These are phyloP conservation scores for Drosophila vallismaia DNA, from an alignment of 2,888 invertebrate species.

Conservation along the genomic window DNA sequence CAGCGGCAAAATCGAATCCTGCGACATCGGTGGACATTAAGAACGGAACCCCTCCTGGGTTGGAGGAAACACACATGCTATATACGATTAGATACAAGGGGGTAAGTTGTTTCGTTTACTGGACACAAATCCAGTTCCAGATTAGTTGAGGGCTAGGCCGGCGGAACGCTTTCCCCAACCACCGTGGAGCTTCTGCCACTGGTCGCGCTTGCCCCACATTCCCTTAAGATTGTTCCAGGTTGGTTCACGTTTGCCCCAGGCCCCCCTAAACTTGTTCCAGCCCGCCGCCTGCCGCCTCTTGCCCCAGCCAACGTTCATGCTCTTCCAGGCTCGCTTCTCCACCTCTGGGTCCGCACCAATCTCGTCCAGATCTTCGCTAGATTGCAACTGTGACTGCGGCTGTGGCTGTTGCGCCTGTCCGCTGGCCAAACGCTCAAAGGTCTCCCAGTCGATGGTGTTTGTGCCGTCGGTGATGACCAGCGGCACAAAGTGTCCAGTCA, in stretches of 20 bases:
- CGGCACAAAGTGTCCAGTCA: constrained; percentile 66
- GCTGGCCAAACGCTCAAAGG: constrained; percentile 69
- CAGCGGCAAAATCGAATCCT: constrained; percentile 4
- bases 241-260: constrained; percentile 91
- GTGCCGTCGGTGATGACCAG: constrained; percentile 66
- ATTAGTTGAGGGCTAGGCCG: constrained; percentile 55
- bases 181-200: constrained; percentile 83
- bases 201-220: constrained; percentile 90
- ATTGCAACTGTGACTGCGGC: constrained; percentile 45
- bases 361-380: constrained; percentile 60
- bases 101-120: constrained; percentile 10
- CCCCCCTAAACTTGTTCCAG: constrained; percentile 87
- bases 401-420: constrained; percentile 36
- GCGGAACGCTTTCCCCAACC: constrained; percentile 83
- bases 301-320: constrained; percentile 90
- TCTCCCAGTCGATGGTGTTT: constrained; percentile 69
- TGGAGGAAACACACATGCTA: constrained; percentile 36
- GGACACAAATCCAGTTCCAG: background rate
- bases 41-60: constrained; percentile 22
- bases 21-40: constrained; percentile 30
- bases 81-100: constrained; percentile 35
- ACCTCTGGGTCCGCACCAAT: constrained; percentile 46
- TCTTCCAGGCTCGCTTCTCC: constrained; percentile 89
- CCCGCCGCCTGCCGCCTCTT: constrained; percentile 86
- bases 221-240: constrained; percentile 92